A percentile compares a stretch with the other conserved stretches of the same genome.
Conservation (phyloP, 2,113 vertebrate species). For the Capricornis sumatraensis region DNA sequence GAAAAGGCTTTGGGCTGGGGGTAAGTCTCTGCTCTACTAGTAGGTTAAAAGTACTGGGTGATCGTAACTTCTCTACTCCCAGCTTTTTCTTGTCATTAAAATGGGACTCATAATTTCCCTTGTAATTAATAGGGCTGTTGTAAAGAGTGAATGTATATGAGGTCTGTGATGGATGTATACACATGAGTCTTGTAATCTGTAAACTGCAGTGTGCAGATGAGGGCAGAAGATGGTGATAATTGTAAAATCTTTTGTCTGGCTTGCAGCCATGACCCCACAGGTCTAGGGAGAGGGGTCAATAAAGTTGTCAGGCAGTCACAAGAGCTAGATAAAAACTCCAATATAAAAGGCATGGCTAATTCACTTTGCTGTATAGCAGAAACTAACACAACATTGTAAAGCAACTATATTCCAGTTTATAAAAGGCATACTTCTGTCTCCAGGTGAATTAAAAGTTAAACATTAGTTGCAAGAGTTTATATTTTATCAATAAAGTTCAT, state of each 20-base stretch:
- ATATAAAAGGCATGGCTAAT: background rate
- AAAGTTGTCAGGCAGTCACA: background rate
- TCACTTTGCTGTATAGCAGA: background rate
- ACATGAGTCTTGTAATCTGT: background rate
- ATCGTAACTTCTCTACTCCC: background rate
- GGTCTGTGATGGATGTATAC: background rate
- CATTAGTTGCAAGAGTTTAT: background rate
- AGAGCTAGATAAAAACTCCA: background rate
- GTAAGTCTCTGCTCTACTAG: background rate
- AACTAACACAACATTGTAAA: background rate
- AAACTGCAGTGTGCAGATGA: background rate
- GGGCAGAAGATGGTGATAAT: background rate
- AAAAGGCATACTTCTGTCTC: background rate
- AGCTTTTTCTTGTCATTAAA: background rate
- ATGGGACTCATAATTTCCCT: background rate
- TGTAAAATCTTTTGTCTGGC: background rate
- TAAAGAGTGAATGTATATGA: background rate
- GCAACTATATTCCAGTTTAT: background rate
- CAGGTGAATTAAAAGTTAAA: background rate
- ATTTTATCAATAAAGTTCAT: background rate
- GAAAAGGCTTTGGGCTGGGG: background rate
- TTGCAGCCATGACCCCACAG: background rate
- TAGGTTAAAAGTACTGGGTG: background rate
- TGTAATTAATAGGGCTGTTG: background rate
- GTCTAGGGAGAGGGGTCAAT: background rate